These are phyloP conservation scores for Phortica okadai DNA, from an alignment of 2,888 invertebrate species.

Conservation along the genomic window DNA sequence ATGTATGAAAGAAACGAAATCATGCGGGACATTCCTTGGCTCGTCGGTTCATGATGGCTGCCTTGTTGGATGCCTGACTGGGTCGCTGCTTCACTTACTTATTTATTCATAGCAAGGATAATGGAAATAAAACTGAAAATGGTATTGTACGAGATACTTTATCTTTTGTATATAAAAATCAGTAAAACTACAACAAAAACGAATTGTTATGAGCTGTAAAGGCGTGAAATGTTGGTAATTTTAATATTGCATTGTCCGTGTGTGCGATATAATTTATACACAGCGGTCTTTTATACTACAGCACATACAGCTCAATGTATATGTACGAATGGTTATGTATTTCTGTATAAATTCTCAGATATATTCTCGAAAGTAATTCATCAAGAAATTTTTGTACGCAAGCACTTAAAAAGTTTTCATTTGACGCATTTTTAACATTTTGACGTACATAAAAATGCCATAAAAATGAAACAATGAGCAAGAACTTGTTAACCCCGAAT, in stretches of 20 bases:
- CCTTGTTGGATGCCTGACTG: background rate
- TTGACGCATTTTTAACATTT: no score
- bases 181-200: constrained; percentile 58
- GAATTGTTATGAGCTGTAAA: constrained; percentile 70
- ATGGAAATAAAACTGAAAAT: constrained; percentile 24
- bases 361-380: background rate
- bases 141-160: background rate
- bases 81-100: constrained; percentile 53
- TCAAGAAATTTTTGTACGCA: background rate
- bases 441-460: no score
- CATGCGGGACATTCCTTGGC: background rate
- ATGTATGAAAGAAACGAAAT: constrained; percentile 54
- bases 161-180: constrained; percentile 59
- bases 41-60: background rate
- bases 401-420: background rate
- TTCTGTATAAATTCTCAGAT: no score
- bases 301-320: no score
- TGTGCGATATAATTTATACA: background rate
- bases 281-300: no score
- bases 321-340: no score
- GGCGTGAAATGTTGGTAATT: constrained; percentile 25
- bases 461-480: no score
- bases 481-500: background rate
- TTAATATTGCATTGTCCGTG: background rate
- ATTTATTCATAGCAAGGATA: constrained; percentile 68